These are phyloP conservation scores for Drosophila aldrichi DNA, from an alignment of 2,888 invertebrate genomes.

Conservation along the genomic window DNA sequence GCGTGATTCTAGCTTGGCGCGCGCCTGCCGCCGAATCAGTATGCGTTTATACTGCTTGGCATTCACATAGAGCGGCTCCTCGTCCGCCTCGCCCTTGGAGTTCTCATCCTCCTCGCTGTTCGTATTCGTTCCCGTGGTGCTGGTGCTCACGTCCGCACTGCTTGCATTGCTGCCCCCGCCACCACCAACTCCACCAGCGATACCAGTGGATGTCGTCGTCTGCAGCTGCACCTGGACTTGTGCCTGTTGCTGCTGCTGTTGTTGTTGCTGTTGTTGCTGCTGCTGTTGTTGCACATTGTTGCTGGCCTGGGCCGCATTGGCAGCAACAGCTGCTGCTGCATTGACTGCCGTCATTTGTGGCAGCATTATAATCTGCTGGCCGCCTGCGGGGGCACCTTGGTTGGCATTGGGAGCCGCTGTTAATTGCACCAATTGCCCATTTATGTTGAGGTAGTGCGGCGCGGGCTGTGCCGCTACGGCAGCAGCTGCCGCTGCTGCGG, in stretches of 20 bases:
- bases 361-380: conserved; percentile 82
- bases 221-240: conserved; percentile 29
- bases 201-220: conserved; percentile 11
- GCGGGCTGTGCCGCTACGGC: conserved; percentile 79
- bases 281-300: conserved; percentile 39
- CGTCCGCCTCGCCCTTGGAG: conserved; percentile 87
- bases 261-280: conserved; percentile 31
- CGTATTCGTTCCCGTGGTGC: conserved; percentile 67
- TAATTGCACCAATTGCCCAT: conserved; percentile 85
- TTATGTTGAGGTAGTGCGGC: conserved; percentile 87
- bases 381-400: conserved; percentile 61
- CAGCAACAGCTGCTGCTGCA: conserved; percentile 56
- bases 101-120: conserved; percentile 78
- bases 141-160: conserved; percentile 64
- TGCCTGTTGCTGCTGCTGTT: conserved; percentile 39
- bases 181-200: conserved; percentile 3
- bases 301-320: conserved; percentile 35
- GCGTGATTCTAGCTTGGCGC: conserved; percentile 97
- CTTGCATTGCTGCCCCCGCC: conserved; percentile 21
- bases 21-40: conserved; percentile 95
- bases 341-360: conserved; percentile 76
- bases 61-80: conserved; percentile 98
- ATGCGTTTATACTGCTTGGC: conserved; percentile 99
- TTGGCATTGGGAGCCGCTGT: conserved; percentile 73
- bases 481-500: conserved; percentile 54